Evolutionary conservation across 2,797 vertebrate species (phyloP), one percentile per base, ranked within the genome.

Genomic region (Linurgus olivaceus): DNA sequence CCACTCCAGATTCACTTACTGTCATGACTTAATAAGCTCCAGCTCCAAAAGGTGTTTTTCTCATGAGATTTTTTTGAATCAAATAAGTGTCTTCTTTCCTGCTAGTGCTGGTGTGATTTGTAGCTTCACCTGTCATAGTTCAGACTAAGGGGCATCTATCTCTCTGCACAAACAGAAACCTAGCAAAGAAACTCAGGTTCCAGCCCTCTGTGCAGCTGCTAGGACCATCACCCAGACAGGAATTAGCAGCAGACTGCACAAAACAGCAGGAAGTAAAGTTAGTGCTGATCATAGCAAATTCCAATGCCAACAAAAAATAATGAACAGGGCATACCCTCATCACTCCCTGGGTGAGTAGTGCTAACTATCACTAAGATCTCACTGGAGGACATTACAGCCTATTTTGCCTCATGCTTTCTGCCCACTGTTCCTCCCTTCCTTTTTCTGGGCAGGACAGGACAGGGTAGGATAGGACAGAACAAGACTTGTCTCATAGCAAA

Each of bases 61-160:
- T 90, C 66, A 25, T 48, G 76, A 73, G 72, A 62, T 28, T 81
- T 90, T 80, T 88, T 68, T 33, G 3, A 93, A 94, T 93, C 54
- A 88, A 61, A 75, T 93, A 75, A 92, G 20, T 72, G 71, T 85
- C 77, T 84, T 86, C n/a, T 19, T 86, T 73, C 76, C 78, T 67
- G n/a, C 50, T 83, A 65, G 38, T 57, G 55, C 17, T 67, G 65
- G 15, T 0, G 0, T 85, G 79, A 86, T 93, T 82, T 90, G 52
- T 81, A 81, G 55, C 77, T 93, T 84, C 54, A 86, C 38, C 71
- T 87, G 87, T 91, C 71, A 73, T 21, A 67, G 59, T 89, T 93
- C 70, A 90, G 66, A 55, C 38, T 66, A 75, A 90, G 12, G 47
- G 59, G 25, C 26, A 66, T 95, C 66, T 51, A 17, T 86, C 71